Percentiles rank a stretch among this genome's conserved stretches.
Evolutionary conservation across 2,113 vertebrate species (phyloP).

Genomic region (Podilymbus podiceps): DNA sequence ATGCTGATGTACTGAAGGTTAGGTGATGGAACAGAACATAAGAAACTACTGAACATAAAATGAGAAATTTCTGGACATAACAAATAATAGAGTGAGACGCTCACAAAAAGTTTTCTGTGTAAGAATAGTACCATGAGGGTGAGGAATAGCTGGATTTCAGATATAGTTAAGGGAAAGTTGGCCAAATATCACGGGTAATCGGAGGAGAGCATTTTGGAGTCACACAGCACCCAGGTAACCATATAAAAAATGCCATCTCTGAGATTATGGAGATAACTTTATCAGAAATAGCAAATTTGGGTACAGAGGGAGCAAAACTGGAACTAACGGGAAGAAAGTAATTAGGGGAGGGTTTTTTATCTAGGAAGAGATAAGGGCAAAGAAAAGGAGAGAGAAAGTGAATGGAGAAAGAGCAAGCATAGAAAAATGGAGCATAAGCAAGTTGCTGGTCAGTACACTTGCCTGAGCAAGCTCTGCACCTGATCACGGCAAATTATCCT

Average conservation of each 20-base stretch:
- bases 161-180: neutral
- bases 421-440: neutral
- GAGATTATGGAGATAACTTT: neutral
- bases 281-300: neutral
- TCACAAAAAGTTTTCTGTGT: neutral
- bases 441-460: neutral
- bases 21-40: neutral
- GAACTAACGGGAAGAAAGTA: neutral
- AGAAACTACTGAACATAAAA: neutral
- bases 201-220: neutral
- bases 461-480: neutral
- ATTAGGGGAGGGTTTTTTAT: neutral
- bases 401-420: neutral
- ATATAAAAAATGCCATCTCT: neutral
- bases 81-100: neutral
- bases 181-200: neutral
- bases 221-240: fast-evolving
- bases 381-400: neutral
- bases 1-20: neutral
- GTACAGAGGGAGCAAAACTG: neutral
- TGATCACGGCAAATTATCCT: neutral
- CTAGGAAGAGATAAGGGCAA: neutral
- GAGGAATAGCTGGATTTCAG: neutral
- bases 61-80: neutral
- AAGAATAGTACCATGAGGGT: neutral